phyloP scores from a whole-genome alignment of 2,888 invertebrate genomes.

The Malthinus seriepunctatus region DNA sequence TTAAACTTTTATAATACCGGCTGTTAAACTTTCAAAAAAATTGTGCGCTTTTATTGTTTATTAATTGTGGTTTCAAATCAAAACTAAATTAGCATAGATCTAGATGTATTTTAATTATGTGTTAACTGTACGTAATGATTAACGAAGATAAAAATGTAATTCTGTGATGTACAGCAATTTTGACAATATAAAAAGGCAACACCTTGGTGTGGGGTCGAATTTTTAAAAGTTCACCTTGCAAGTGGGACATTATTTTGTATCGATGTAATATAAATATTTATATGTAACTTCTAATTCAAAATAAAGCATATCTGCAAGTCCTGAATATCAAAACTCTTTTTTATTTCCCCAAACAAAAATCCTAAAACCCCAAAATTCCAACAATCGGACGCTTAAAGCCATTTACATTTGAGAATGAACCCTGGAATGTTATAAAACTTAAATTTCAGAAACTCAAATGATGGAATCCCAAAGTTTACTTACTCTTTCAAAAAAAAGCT shows the following conservation, averaged over 20 bases:
- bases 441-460: no score
- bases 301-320: slow-evolving; percentile 27
- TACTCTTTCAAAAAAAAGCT: no score
- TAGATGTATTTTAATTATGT: slow-evolving; percentile 18
- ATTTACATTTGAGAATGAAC: no score
- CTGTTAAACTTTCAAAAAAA: no score
- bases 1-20: no score
- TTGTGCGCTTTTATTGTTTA: no score
- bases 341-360: no score
- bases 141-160: slow-evolving; percentile 32
- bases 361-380: no score
- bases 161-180: slow-evolving; percentile 47
- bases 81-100: slow-evolving; percentile 4
- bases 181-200: slow-evolving; percentile 44
- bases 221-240: slow-evolving; percentile 26
- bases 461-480: no score
- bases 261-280: slow-evolving; percentile 47
- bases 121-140: slow-evolving; percentile 16
- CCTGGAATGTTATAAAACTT: no score
- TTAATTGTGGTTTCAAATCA: not conserved
- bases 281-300: slow-evolving; percentile 38
- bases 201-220: slow-evolving; percentile 43
- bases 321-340: no score
- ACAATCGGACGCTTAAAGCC: no score
- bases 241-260: slow-evolving; percentile 45